Evolutionary conservation across 2,888 invertebrate species (phyloP), one percentile per base, ranked within the genome.

Genomic region (Suillia variegata): DNA sequence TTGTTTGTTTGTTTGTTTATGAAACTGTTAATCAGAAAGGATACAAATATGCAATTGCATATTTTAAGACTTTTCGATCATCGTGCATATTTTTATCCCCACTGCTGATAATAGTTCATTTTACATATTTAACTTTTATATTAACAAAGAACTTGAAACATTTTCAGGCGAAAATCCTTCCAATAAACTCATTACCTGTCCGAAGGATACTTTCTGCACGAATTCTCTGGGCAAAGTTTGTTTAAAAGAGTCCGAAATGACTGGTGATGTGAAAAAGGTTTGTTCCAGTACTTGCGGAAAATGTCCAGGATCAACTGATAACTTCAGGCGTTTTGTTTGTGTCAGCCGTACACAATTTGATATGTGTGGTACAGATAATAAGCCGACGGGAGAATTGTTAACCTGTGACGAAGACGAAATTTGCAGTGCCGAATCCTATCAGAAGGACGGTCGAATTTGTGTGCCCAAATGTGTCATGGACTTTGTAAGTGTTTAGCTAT

Each of bases 321-420:
- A 6, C 45, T 10, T 1, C 2, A 20, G 17, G 13, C 26, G 18
- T n/a, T 24, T 56, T 8, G 13, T 50, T 3, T 56, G 56, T 15
- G 50, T 56, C 38, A 50, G 50, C 17, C 15, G 2, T 15, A 56
- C 38, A 4, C 26, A 50, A 34, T 56, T 50, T 47, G 15, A 15
- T 18, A 17, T 21, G 17, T 56, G 56, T 26, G 33, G 21, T 3
- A 10, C 13, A 12, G 17, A 17, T 42, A 24, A 33, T 21, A 2
- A 5, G n/a, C 12, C 15, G 38, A 38, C 13, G n/a, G 38, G 3
- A n/a, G n/a, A 10, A 20, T 38, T 4, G 21, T 15, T 38, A n/a
- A n/a, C 21, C 2, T 56, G 56, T 22, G 22, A 31, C 6, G n/a
- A 13, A n/a, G 38, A 21, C 10, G 17, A 50, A 18, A 15, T 56